A percentile compares a stretch with the other conserved stretches of the same genome.
Evolutionary conservation across 2,797 vertebrate genomes (phyloP).

Genomic region (Sandelia bainsii): DNA sequence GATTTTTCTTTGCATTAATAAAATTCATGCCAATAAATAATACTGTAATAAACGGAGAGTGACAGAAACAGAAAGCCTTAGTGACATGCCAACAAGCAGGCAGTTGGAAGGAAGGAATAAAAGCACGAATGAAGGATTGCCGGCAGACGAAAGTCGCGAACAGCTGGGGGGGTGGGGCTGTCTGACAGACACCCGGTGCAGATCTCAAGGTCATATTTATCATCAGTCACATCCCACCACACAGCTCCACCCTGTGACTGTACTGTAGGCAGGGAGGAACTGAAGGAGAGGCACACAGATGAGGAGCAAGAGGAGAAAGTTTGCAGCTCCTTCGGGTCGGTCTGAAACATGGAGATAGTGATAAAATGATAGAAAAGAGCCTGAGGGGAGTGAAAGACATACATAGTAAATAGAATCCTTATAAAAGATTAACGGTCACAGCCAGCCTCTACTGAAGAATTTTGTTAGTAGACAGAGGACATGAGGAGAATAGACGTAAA

Average conservation of each 20-base stretch:
- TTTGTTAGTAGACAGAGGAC: slow-evolving; percentile 9
- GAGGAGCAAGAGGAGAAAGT: neutral
- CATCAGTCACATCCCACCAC: slow-evolving; percentile 54
- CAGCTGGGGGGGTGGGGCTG: slow-evolving; percentile 21
- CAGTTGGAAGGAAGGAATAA: slow-evolving; percentile 4
- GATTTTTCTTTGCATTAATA: slow-evolving; percentile 22
- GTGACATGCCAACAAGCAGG: slow-evolving; percentile 1
- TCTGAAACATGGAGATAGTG: neutral
- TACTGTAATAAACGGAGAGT: slow-evolving; percentile 19
- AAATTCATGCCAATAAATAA: slow-evolving; percentile 25
- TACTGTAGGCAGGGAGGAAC: slow-evolving; percentile 7
- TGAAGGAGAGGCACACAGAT: neutral
- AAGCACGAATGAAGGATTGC: slow-evolving; percentile 3
- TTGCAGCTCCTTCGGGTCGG: neutral
- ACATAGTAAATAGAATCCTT: neutral
- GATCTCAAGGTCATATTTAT: slow-evolving; percentile 80
- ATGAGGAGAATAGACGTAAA: too few relatives aligned
- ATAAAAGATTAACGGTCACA: neutral
- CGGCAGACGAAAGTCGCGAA: neutral
- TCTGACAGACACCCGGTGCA: slow-evolving; percentile 37
- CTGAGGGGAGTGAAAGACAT: neutral
- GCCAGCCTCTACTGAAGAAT: neutral
- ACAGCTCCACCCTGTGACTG: slow-evolving; percentile 34
- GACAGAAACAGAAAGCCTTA: neutral
- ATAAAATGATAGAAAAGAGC: neutral